phyloP scores from a whole-genome alignment of 2,888 invertebrate species.

The Heliconius aoede region DNA sequence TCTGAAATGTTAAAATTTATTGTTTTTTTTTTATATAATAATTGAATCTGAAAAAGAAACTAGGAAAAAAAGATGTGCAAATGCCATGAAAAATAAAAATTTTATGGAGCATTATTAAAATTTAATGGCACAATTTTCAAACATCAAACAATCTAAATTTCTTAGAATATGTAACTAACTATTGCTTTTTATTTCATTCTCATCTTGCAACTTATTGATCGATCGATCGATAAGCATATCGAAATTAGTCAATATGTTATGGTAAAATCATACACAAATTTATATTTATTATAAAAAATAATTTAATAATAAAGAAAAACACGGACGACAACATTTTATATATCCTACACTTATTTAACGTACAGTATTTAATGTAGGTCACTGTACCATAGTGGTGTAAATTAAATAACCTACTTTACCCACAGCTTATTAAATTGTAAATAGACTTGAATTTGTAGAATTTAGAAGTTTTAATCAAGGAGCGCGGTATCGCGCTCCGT shows the following conservation, averaged over 20 bases:
- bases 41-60: too few relatives aligned
- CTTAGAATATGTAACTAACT: background rate
- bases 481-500: too few relatives aligned
- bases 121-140: background rate
- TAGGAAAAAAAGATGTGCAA: background rate
- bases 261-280: too few relatives aligned
- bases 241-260: too few relatives aligned
- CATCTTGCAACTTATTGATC: background rate
- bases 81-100: background rate
- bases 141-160: background rate
- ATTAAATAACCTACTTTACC: background rate
- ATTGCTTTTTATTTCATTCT: background rate
- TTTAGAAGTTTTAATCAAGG: constrained; percentile 7
- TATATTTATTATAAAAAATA: too few relatives aligned
- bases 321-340: background rate
- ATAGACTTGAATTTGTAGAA: too few relatives aligned
- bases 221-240: background rate
- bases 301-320: background rate
- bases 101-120: background rate
- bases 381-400: background rate
- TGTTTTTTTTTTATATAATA: too few relatives aligned
- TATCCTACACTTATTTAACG: background rate
- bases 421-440: background rate
- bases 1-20: background rate
- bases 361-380: background rate